Evolutionary conservation across 2,888 invertebrate species (phyloP), one percentile per base, ranked within the genome.

Genomic region (Spilosoma lubricipeda): DNA sequence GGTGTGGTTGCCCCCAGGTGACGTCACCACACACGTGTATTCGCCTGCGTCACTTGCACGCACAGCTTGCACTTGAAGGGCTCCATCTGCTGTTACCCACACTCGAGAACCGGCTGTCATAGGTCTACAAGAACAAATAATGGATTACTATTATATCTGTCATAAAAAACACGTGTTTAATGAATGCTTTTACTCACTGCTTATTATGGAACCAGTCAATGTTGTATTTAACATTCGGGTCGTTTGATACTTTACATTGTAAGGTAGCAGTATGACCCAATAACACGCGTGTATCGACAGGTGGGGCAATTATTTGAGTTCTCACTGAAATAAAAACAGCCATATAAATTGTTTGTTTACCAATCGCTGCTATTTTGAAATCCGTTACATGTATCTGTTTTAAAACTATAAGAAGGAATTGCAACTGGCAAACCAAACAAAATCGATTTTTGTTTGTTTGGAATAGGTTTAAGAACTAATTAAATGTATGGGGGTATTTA

Each of bases 161-260:
- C 45, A 66, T 56, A 70, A 33, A 73, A 65, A 8, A 39, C 23
- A 39, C 48, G 23, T 63, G 67, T 67, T 63, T 23, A 69, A 48
- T 27, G 13, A 72, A n/a, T 69, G 18, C 70, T 59, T 56, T 70
- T 66, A 96, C 97, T 96, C 93, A 98, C 98, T 97, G 97, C 89
- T 97, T 97, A 91, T 98, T 98, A 88, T 98, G 98, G 92, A 97
- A 98, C 99, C 99, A 99, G 89, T 98, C 97, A 82, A 98, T 97
- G 89, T 98, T 97, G 91, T 97, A 98, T 74, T 98, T 97, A 66
- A 99, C 98, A 80, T 97, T 97, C 68, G 98, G 98, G 94, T 99
- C 99, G 88, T 98, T 98, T 59, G 98, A 98, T 77, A 99, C 98
- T 95, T 98, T 98, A 95, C 99, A 99, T 90, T 98, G 98, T 82